Evolutionary conservation across 1,140 invertebrate genomes (phyloP), one percentile per base, ranked within the genome.

Genomic region (Penaeus chinensis): DNA sequence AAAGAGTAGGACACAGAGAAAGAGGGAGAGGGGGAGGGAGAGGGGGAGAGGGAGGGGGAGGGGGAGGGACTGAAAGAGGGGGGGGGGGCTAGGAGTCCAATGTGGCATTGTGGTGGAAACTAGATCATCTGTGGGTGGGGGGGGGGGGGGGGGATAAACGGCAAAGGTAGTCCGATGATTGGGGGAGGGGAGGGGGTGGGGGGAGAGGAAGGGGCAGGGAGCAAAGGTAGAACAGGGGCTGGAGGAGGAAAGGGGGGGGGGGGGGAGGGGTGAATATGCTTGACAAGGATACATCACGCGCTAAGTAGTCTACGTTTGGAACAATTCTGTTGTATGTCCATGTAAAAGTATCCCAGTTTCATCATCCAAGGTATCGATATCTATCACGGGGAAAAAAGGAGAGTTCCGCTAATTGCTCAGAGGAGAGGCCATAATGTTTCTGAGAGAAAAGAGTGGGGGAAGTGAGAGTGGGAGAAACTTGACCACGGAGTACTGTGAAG

Each of bases 401-500:
- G n/a, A 71, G 13, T 71, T 71, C 66, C 32, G 66, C 32, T n/a
- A 32, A 32, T 71, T n/a, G 66, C 66, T 71, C n/a, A 71, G 10
- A 54, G 11, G 54, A 54, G 54, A 54, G 54, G 54, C 54, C 54
- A 11, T 54, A 54, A 54, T 2, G 16, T 54, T 54, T 54, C 54
- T 11, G 71, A 82, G 69, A 78, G 69, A 63, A 83, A 66, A 76
- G 24, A 47, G 61, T 65, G 82, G 86, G 77, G 79, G 74, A 61
- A 76, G 86, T 42, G 16, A 47, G 47, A 86, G 76, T 20, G 71
- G 27, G 37, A 86, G 81, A 61, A 65, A 69, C 42, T 82, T 87
- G 78, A 84, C 87, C 87, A 88, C 74, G 82, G 87, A 88, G 82
- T 84, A 88, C 87, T 88, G 87, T 88, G 87, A 88, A 88, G 87